These are phyloP conservation scores for Hoplostethus mediterraneus DNA, from an alignment of 2,797 vertebrate species.

Conservation along the genomic window DNA sequence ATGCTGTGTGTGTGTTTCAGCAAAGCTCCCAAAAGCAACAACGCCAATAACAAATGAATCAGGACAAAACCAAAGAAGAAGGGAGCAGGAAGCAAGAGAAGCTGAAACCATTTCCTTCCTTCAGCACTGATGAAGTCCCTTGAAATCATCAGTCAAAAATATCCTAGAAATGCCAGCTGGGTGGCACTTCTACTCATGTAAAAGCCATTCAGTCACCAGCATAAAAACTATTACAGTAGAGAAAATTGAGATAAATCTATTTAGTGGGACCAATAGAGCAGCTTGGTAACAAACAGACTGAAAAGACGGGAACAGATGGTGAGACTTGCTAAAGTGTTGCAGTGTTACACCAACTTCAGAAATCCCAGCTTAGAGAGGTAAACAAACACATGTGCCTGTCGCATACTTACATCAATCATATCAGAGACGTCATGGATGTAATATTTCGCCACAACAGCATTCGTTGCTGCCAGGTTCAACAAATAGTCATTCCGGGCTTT, in stretches of 20 bases:
- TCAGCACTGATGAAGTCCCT: slow-evolving; percentile 36
- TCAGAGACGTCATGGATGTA: slow-evolving; percentile 99
- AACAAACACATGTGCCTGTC: slow-evolving; percentile 65
- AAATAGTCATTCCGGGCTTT: slow-evolving; percentile 98
- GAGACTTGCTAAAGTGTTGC: slow-evolving; percentile 59
- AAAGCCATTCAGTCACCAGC: slow-evolving; percentile 23
- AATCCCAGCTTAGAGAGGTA: slow-evolving; percentile 66
- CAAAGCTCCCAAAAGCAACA: slow-evolving; percentile 43
- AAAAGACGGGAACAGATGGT: slow-evolving; percentile 71
- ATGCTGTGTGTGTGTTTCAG: slow-evolving; percentile 35
- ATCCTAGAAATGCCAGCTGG: not conserved
- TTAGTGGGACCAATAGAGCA: slow-evolving; percentile 49
- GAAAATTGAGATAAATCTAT: slow-evolving; percentile 38
- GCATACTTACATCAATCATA: slow-evolving; percentile 95
- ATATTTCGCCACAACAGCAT: slow-evolving; percentile 96
- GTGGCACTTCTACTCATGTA: slow-evolving; percentile 11
- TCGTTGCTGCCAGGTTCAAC: slow-evolving; percentile 96
- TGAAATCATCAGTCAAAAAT: slow-evolving; percentile 33
- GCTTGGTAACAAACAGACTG: slow-evolving; percentile 64
- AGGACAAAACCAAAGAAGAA: slow-evolving; percentile 9
- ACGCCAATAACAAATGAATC: slow-evolving; percentile 36
- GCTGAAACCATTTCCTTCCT: slow-evolving; percentile 22
- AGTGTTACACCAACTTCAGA: slow-evolving; percentile 66
- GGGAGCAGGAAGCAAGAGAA: slow-evolving; percentile 3
- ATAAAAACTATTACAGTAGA: slow-evolving; percentile 34